Percentiles rank a stretch among this genome's conserved stretches.
Evolutionary conservation across 2,113 vertebrate species (phyloP).

Genomic region (Coptodon bakossiorum): DNA sequence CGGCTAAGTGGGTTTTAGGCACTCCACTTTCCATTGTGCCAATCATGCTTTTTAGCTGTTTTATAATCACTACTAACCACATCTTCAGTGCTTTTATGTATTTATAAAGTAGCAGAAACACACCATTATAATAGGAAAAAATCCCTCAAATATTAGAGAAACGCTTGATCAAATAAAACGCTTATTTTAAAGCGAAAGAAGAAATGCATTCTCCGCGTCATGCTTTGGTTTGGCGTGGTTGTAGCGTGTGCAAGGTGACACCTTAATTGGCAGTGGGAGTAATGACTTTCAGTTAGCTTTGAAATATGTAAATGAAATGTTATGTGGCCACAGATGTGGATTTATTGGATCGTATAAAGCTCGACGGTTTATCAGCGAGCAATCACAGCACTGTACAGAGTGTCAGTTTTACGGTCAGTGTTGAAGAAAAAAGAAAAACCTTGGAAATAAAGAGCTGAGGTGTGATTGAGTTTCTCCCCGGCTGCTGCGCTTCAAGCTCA

Average conservation of each 20-base stretch:
- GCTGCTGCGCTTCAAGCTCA: background rate
- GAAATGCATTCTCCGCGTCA: background rate
- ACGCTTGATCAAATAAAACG: background rate
- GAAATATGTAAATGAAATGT: conserved; percentile 1
- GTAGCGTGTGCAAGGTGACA: background rate
- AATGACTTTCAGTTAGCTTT: background rate
- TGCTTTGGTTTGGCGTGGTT: background rate
- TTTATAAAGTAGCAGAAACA: background rate
- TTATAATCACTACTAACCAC: conserved; percentile 11
- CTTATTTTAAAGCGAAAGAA: background rate
- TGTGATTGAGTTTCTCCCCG: background rate
- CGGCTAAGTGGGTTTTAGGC: background rate
- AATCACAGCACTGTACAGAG: background rate
- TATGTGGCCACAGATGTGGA: conserved; percentile 3
- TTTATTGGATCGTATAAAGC: conserved; percentile 19
- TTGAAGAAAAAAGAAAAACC: background rate
- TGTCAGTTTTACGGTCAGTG: background rate
- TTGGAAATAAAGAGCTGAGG: background rate
- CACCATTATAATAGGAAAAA: background rate
- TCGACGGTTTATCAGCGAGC: background rate
- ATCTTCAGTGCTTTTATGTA: conserved; percentile 2
- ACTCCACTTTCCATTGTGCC: background rate
- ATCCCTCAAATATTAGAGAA: background rate
- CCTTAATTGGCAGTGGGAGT: background rate
- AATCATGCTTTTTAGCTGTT: conserved; percentile 7